phyloP scores from a whole-genome alignment of 2,888 invertebrate species.

The Caenorhabditis becei region DNA sequence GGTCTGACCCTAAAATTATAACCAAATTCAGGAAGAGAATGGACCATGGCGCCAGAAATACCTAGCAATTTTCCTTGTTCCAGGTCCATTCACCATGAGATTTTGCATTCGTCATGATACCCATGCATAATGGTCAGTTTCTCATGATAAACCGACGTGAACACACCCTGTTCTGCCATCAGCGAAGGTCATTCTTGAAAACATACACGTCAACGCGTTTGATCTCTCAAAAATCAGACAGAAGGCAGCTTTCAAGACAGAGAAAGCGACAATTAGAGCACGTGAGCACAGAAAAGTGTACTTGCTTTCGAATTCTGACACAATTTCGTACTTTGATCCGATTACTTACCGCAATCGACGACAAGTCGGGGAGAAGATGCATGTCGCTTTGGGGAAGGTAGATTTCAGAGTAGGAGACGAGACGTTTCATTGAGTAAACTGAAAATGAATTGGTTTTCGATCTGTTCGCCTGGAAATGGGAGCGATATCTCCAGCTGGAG shows the following conservation, averaged over 20 bases:
- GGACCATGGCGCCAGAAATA: no score
- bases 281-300: background rate
- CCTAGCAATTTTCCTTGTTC: no score
- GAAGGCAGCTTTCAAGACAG: background rate
- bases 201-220: background rate
- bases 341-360: slow-evolving; percentile 71
- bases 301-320: background rate
- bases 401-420: slow-evolving; percentile 79
- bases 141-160: background rate
- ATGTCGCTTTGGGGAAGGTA: slow-evolving; percentile 80
- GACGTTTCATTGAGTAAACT: slow-evolving; percentile 78
- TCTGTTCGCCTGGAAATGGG: no score
- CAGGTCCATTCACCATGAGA: no score
- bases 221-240: background rate
- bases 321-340: background rate
- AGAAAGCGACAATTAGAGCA: background rate
- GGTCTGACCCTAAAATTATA: no score
- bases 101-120: background rate
- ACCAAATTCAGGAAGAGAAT: no score
- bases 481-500: no score
- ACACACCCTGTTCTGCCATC: background rate
- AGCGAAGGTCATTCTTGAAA: background rate
- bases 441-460: slow-evolving; percentile 30
- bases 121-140: background rate
- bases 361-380: slow-evolving; percentile 78